phyloP scores from a whole-genome alignment of 2,113 vertebrate genomes.

The Stegostoma tigrinum region DNA sequence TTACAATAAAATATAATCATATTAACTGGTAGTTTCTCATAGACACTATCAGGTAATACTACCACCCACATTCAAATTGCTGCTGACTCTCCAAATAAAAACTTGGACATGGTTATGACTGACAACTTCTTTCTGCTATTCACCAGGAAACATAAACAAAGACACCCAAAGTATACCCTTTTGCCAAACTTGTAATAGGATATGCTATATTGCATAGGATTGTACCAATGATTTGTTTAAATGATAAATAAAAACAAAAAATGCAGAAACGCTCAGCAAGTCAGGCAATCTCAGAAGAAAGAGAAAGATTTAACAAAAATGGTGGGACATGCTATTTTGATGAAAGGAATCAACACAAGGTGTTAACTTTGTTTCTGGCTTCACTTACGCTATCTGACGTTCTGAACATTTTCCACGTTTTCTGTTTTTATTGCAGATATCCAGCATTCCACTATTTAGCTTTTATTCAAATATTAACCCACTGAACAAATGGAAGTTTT shows the following conservation, averaged over 20 bases:
- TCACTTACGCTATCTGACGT: too few species aligned
- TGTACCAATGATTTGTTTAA: neutral
- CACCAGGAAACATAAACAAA: neutral
- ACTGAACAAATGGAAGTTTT: neutral
- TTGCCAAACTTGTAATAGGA: neutral
- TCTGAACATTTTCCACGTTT: too few species aligned
- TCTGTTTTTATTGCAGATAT: too few species aligned
- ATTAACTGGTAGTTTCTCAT: neutral
- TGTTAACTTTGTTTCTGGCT: too few species aligned
- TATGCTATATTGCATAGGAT: neutral
- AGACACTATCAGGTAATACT: neutral
- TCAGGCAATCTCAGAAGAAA: too few species aligned
- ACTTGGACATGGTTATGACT: neutral
- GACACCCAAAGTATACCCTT: neutral
- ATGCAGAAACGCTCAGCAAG: too few species aligned
- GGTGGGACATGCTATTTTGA: too few species aligned
- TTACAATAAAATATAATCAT: neutral
- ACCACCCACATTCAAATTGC: neutral
- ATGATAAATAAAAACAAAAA: neutral
- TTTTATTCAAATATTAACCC: neutral
- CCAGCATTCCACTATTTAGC: too few species aligned
- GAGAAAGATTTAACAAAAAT: too few species aligned
- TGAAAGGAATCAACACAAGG: too few species aligned
- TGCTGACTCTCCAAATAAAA: neutral
- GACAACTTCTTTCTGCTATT: neutral